Percentiles rank a stretch among this genome's conserved stretches.
phyloP scores from a whole-genome alignment of 2,113 vertebrate species.

The Lampris incognitus region DNA sequence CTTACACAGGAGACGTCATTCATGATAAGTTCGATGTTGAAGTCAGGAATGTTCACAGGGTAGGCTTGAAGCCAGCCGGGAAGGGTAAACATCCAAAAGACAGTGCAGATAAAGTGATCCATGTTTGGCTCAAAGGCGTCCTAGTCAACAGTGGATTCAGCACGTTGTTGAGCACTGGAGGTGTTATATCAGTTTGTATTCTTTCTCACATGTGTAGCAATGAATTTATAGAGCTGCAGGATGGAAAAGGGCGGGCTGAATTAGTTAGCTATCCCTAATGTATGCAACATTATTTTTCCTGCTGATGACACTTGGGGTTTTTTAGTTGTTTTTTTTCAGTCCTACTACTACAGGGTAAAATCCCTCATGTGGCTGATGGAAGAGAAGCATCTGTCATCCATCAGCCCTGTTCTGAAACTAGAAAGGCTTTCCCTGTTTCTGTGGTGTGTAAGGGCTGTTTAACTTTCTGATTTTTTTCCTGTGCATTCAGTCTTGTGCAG shows the following conservation, averaged over 20 bases:
- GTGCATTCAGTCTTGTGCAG: neutral
- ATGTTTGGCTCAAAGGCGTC: constrained; percentile 49
- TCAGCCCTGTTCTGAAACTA: constrained; percentile 52
- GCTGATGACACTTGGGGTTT: constrained; percentile 95
- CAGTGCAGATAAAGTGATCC: constrained; percentile 47
- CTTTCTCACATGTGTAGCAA: neutral
- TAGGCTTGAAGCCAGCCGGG: constrained; percentile 15
- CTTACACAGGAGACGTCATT: constrained; percentile 28
- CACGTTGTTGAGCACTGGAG: constrained; percentile 15
- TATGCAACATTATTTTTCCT: constrained; percentile 87
- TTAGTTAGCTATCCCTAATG: constrained; percentile 83
- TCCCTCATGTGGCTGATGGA: constrained; percentile 67
- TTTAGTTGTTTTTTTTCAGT: constrained; percentile 73
- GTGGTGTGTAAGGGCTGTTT: constrained; percentile 11
- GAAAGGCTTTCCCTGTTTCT: constrained; percentile 42
- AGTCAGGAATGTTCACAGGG: fast-evolving
- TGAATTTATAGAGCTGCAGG: constrained; percentile 80
- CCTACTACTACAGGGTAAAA: constrained; percentile 82
- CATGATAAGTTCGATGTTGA: fast-evolving
- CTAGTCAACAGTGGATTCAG: constrained; percentile 17
- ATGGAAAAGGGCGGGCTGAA: constrained; percentile 81
- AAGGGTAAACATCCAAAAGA: constrained; percentile 47
- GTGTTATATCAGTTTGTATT: constrained; percentile 28
- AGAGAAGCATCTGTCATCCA: neutral
- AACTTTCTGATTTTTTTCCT: neutral